These are phyloP conservation scores for Cheirogaleus medius DNA, from an alignment of 2,113 vertebrate species.

Conservation along the genomic window DNA sequence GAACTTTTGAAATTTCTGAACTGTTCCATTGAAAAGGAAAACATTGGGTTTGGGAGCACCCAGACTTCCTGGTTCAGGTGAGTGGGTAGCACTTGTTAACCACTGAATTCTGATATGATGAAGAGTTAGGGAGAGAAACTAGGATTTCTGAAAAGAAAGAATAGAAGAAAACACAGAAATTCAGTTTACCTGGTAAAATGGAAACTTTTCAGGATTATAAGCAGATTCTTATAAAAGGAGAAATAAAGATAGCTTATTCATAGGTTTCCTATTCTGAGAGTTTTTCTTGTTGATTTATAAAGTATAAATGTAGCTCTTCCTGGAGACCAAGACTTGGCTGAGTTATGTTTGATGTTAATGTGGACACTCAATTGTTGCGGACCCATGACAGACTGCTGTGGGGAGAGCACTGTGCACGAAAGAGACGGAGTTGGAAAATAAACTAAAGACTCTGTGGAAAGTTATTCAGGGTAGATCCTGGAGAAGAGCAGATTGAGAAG, in stretches of 20 bases:
- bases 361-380: neutral
- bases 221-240: neutral
- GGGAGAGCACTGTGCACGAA: neutral
- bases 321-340: neutral
- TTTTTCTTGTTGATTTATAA: neutral
- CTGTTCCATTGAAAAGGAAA: neutral
- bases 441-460: neutral
- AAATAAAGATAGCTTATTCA: neutral
- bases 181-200: neutral
- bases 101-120: neutral
- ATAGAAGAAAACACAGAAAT: neutral
- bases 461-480: neutral
- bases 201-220: neutral
- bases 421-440: neutral
- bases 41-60: neutral
- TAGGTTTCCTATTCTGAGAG: neutral
- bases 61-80: neutral
- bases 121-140: neutral
- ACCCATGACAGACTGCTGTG: neutral
- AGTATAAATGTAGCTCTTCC: neutral
- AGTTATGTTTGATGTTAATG: neutral
- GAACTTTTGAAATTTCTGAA: neutral
- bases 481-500: neutral
- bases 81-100: neutral
- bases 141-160: conserved; percentile 2